Evolutionary conservation across 2,797 vertebrate species (phyloP).

Genomic region (Chromobotia macracanthus): DNA sequence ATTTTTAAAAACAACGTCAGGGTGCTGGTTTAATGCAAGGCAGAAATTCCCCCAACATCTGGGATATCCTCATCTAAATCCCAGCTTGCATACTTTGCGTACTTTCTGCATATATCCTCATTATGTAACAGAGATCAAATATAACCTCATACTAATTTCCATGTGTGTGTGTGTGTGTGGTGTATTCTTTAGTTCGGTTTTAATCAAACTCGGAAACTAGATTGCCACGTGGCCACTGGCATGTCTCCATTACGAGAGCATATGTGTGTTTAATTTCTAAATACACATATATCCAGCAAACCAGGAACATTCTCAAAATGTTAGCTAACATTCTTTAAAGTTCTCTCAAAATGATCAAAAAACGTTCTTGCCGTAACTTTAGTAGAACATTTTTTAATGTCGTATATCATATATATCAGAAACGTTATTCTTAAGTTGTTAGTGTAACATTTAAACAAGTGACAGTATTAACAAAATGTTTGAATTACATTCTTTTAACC

Average conservation of each 20-base stretch:
- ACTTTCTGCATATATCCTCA: slow-evolving; percentile 25
- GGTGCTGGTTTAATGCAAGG: background rate
- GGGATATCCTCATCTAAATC: background rate
- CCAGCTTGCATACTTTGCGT: background rate
- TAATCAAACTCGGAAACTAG: background rate
- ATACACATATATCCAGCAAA: background rate
- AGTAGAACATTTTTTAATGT: too few species aligned
- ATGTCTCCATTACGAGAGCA: background rate
- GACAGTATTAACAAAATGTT: too few species aligned
- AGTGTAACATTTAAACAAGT: too few species aligned
- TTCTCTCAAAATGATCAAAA: too few species aligned
- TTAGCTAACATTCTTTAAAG: too few species aligned
- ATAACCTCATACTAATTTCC: background rate
- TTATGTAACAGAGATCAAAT: slow-evolving; percentile 23
- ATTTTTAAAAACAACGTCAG: background rate
- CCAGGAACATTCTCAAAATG: too few species aligned
- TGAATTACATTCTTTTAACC: too few species aligned
- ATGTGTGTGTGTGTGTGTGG: background rate
- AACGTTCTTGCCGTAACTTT: too few species aligned
- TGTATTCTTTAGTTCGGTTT: background rate
- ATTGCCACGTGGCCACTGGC: slow-evolving; percentile 1
- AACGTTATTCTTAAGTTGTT: too few species aligned
- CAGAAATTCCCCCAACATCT: background rate
- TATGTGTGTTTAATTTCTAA: background rate
- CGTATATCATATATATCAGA: too few species aligned